Base-by-base conservation (phyloP, 2,113 vertebrate genomes). In the Leptobrachium ailaonicum region DNA sequence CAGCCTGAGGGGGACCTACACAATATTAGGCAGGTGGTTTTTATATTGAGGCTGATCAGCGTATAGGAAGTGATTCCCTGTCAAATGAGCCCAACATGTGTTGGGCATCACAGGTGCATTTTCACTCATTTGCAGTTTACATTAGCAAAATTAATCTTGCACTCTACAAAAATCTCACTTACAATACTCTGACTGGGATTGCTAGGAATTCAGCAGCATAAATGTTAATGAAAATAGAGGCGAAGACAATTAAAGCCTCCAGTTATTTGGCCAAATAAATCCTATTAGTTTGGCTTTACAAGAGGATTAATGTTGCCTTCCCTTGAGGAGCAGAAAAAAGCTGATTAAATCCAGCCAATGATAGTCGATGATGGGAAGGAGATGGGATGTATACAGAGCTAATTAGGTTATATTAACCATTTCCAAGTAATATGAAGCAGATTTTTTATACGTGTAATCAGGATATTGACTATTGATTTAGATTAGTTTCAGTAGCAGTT, bases 241-340 rank as follows among this genome's bases (percentile, higher is more conserved):
- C 41, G 5, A 41, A 77, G 53, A 66, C 77, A 79, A 72, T 79
- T 79, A 79, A 72, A 66, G 41, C 54, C 14, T 62, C 41, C 60
- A 64, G 77, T 66, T 54, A 66, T 54, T 42, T 60, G 54, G 70
- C 69, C 77, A 73, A 79, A 73, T 79, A 79, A 79, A 79, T 79
- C 70, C 69, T 66, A 79, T 79, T 79, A 72, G 77, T 79, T 79
- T 41, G 62, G 69, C 66, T 47, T 73, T 79, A 79, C 58, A 70
- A 64, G 77, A 66, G 77, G 77, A 79, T 79, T 73, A 73, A 72
- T 73, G 77, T 14, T 64, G 45, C 70, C 69, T 42, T 79, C 77
- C 77, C 77, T 66, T 43, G 70, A 56, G 70, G 60, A 79, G 70
- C 5, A 43, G 44, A 62, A 62, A 71, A 66, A 73, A 66, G 70